A percentile compares a stretch with the other conserved stretches of the same genome.
Conservation (phyloP, 2,113 vertebrate genomes). For the Podarcis muralis region DNA sequence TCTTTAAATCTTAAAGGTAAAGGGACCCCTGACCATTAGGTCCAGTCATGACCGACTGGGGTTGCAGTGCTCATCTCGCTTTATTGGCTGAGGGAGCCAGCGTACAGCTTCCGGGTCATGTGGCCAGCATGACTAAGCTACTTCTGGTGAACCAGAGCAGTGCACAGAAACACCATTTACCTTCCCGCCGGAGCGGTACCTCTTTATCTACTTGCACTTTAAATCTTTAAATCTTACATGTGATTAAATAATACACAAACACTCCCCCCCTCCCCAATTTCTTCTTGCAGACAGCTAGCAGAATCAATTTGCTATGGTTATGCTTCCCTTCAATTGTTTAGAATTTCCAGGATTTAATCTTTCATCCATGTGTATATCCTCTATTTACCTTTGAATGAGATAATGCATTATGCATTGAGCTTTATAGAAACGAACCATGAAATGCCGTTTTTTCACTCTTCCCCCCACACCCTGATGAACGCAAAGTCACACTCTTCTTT, state of each 20-base stretch:
- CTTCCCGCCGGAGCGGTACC: too few relatives aligned
- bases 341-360: constrained; percentile 78
- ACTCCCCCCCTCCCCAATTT: constrained; percentile 64
- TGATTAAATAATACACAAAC: constrained; percentile 73
- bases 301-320: constrained; percentile 79
- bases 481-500: constrained; percentile 42
- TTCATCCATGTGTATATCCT: constrained; percentile 75
- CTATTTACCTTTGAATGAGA: constrained; percentile 77
- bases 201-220: too few relatives aligned
- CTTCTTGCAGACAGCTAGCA: constrained; percentile 71
- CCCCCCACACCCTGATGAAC: not conserved
- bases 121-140: too few relatives aligned
- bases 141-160: too few relatives aligned
- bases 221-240: constrained; percentile 57
- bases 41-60: too few relatives aligned
- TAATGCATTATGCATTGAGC: constrained; percentile 75
- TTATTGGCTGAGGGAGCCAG: too few relatives aligned
- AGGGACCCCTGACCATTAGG: too few relatives aligned
- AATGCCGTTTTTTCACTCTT: constrained; percentile 37
- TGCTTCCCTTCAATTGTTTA: constrained; percentile 78
- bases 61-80: too few relatives aligned
- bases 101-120: too few relatives aligned
- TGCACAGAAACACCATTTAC: too few relatives aligned
- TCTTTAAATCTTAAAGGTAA: constrained; percentile 53
- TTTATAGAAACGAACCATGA: constrained; percentile 72